A percentile compares a stretch with the other conserved stretches of the same genome.
Conservation (phyloP, 2,113 vertebrate genomes). For the Misgurnus mizolepis region DNA sequence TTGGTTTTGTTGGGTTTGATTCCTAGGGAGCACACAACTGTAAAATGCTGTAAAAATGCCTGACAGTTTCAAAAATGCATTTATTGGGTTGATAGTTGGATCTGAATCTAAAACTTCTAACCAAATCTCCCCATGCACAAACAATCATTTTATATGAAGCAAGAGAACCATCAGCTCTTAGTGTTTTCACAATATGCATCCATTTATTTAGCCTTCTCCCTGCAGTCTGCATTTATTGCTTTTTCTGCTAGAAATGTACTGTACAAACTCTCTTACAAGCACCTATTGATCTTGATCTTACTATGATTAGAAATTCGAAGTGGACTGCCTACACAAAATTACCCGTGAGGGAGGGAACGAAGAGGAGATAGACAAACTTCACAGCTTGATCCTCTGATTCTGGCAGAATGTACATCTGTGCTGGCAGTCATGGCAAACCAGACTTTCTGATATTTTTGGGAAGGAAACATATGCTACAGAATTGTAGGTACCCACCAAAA, state of each 20-base stretch:
- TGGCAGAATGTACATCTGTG: constrained; percentile 1
- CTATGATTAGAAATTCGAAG: constrained; percentile 27
- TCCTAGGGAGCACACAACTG: too few species aligned
- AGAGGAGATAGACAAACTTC: constrained; percentile 8
- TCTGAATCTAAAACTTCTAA: not conserved
- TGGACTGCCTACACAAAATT: constrained; percentile 33
- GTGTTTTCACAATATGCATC: not conserved
- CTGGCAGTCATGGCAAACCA: too few species aligned
- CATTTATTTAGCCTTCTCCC: constrained; percentile 4
- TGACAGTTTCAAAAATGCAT: too few species aligned
- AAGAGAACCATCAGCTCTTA: not conserved
- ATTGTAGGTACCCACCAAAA: not conserved
- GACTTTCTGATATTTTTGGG: too few species aligned
- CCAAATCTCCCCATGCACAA: not conserved
- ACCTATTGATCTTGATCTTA: constrained; percentile 44
- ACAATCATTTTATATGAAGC: not conserved
- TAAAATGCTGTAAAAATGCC: too few species aligned
- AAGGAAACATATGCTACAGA: too few species aligned
- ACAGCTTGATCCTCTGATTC: constrained; percentile 2
- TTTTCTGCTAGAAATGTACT: constrained; percentile 2
- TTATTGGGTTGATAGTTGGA: not conserved
- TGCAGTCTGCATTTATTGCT: not conserved
- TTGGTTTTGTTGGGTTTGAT: not conserved
- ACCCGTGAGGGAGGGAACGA: constrained; percentile 21
- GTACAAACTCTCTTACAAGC: constrained; percentile 18